A percentile compares a stretch with the other conserved stretches of the same genome.
Evolutionary conservation across 2,888 invertebrate species (phyloP).

Genomic region (Yponomeuta cagnagella): DNA sequence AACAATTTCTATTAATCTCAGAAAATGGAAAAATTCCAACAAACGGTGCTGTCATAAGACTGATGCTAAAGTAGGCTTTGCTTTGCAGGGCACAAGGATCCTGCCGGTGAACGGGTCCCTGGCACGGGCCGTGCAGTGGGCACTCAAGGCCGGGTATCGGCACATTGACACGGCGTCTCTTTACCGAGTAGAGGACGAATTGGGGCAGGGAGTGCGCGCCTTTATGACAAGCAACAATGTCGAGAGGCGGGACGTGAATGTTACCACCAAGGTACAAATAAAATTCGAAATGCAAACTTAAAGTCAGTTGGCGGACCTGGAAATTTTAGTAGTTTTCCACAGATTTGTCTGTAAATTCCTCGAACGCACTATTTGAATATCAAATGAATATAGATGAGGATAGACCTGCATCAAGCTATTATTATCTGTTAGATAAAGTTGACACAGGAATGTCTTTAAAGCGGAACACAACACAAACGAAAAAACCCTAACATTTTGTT

Average conservation of each 20-base stretch:
- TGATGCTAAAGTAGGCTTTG: neutral
- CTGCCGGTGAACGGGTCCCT: slow-evolving; percentile 64
- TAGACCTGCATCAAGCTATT: no score
- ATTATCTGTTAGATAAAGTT: neutral
- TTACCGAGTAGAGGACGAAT: slow-evolving; percentile 84
- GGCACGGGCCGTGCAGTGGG: slow-evolving; percentile 80
- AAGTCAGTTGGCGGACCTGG: neutral
- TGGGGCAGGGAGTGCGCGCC: slow-evolving; percentile 82
- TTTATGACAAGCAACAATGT: slow-evolving; percentile 79
- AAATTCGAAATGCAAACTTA: neutral
- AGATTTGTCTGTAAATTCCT: no score
- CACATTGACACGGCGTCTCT: slow-evolving; percentile 89
- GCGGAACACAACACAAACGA: neutral
- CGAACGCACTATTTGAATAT: no score
- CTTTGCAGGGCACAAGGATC: slow-evolving; percentile 51
- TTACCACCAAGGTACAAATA: slow-evolving; percentile 84
- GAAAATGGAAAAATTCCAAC: neutral
- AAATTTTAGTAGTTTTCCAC: neutral
- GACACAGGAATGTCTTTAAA: neutral
- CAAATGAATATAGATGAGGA: no score
- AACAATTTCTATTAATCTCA: neutral
- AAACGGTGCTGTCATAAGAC: neutral
- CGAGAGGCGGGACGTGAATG: slow-evolving; percentile 82
- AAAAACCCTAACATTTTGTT: neutral
- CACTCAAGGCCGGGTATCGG: slow-evolving; percentile 85